These are phyloP conservation scores for Ditylenchus dipsaci DNA, from an alignment of 1,140 invertebrate species.

Conservation along the genomic window DNA sequence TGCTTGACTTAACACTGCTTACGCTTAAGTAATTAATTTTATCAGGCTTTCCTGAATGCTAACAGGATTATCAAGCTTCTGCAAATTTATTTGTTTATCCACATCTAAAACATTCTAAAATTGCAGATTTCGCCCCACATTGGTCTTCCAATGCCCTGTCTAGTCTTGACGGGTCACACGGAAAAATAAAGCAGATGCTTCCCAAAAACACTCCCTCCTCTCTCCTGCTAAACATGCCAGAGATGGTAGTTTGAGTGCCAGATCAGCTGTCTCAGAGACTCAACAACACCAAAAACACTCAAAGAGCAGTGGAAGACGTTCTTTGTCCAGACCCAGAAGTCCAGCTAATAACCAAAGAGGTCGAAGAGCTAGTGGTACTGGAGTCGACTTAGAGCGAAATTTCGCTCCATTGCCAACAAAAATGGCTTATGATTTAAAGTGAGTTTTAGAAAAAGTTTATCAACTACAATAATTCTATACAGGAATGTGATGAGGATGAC, in stretches of 20 bases:
- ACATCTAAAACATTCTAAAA: neutral
- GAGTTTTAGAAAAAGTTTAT: neutral
- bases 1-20: neutral
- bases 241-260: neutral
- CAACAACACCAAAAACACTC: neutral
- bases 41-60: neutral
- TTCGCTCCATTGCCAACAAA: conserved; percentile 49
- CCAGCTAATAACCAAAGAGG: conserved; percentile 14
- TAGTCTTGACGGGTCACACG: neutral
- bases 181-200: neutral
- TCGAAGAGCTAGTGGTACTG: neutral
- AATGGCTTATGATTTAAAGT: conserved; percentile 56
- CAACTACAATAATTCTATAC: neutral
- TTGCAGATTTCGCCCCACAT: conserved; percentile 36
- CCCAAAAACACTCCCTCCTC: neutral
- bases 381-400: conserved; percentile 17
- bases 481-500: conserved; percentile 31
- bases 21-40: conserved; percentile 8
- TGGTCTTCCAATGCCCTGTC: conserved; percentile 18
- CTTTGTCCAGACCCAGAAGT: conserved; percentile 50
- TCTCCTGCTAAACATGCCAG: neutral
- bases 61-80: neutral
- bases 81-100: neutral
- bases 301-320: conserved; percentile 34
- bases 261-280: neutral